phyloP scores from a whole-genome alignment of 2,797 vertebrate genomes.

The Spatula clypeata region DNA sequence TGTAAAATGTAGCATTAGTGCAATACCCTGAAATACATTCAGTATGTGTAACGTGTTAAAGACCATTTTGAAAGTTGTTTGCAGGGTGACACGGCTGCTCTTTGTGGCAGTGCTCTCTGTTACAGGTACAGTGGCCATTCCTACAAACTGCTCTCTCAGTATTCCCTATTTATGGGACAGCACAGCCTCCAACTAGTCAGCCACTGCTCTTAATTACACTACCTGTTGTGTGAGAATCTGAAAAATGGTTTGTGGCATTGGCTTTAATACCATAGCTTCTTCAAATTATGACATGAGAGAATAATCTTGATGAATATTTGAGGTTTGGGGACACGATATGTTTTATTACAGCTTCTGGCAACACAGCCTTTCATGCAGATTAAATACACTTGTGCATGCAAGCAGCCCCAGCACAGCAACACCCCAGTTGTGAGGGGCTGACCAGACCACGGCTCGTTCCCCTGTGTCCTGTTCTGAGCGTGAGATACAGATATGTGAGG shows the following conservation, averaged over 20 bases:
- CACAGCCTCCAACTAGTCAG: neutral
- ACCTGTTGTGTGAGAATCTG: neutral
- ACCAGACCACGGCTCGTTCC: neutral
- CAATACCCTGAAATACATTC: neutral
- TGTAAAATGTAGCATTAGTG: neutral
- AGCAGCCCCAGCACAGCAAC: neutral
- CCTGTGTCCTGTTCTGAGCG: neutral
- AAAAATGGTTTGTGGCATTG: slow-evolving; percentile 4
- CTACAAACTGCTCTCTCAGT: neutral
- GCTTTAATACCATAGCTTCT: slow-evolving; percentile 26
- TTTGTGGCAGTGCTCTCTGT: neutral
- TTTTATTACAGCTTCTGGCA: neutral
- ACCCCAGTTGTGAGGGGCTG: neutral
- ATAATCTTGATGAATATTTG: neutral
- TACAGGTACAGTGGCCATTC: neutral
- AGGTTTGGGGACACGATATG: neutral
- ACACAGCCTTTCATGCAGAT: neutral
- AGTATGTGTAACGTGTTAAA: slow-evolving; percentile 36
- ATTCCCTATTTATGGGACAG: slow-evolving; percentile 41
- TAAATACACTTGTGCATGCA: neutral
- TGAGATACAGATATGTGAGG: neutral
- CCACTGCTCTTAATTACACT: neutral
- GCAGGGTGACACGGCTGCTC: neutral
- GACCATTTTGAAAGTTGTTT: slow-evolving; percentile 35
- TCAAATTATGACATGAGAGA: slow-evolving; percentile 7